Base-by-base conservation (phyloP, 1,140 invertebrate species). In the Apis dorsata region DNA sequence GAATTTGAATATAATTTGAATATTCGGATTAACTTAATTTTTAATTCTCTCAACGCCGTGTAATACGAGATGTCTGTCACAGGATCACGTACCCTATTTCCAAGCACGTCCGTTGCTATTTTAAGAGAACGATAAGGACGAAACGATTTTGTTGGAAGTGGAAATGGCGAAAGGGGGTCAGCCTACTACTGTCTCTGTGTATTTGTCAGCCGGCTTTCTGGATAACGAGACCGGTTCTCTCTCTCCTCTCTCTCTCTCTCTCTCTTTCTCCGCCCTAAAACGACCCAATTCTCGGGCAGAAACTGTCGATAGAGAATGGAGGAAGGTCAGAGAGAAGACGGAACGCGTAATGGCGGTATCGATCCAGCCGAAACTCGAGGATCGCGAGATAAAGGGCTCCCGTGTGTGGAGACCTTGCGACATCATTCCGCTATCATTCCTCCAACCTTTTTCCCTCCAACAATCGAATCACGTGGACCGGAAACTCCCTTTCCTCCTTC, bases 261-360 rank as follows among this genome's bases (percentile, higher is more conserved):
- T 44, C 28, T 44, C 60, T 59, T 65, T 66, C 69, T 68, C 74
- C 62, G 19, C n/a, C 57, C 73, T 53, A 49, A 80, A 86, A 87
- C 86, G 86, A 87, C 85, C 86, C 86, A 87, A 87, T 88, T 88
- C 83, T 85, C 55, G 66, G 80, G 62, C 59, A 60, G 78, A 65
- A 86, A 69, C 79, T 86, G 84, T 81, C 74, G 69, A 82, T 74
- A 71, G 82, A 57, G 73, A 49, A 17, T 53, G 69, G 63, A 66
- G 73, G 74, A 86, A 66, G 59, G 55, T 79, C 75, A 49, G 80
- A 77, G 51, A 70, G 60, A 62, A 77, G 59, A 84, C 55, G 24
- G 51, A n/a, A 68, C 80, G 59, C 80, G 80, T 77, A 83, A 81
- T 77, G 66, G 70, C 79, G 79, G 65, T 65, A 87, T 87, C 73